phyloP scores from a whole-genome alignment of 1,140 invertebrate species.

The Ptiloglossa arizonensis region DNA sequence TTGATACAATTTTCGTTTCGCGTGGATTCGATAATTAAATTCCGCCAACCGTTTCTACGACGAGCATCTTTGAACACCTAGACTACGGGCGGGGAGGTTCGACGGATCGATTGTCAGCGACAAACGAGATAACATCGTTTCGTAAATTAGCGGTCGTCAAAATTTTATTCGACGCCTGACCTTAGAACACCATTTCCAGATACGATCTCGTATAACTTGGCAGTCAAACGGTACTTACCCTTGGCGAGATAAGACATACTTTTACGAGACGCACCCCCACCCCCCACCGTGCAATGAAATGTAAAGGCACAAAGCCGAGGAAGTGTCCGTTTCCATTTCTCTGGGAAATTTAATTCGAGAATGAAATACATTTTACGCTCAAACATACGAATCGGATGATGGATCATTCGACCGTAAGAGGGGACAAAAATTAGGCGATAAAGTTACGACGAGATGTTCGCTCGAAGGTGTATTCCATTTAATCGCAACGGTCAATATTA shows the following conservation, averaged over 20 bases:
- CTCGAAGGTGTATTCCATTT: too few species aligned
- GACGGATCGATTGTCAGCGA: background rate
- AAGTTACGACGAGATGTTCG: background rate
- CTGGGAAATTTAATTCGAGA: constrained; percentile 31
- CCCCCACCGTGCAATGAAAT: constrained; percentile 5
- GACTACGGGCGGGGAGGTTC: background rate
- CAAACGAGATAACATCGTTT: background rate
- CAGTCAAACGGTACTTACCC: constrained; percentile 36
- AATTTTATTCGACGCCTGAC: constrained; percentile 30
- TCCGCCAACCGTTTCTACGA: background rate
- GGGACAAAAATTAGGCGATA: background rate
- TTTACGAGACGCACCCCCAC: constrained; percentile 16
- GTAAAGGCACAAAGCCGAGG: constrained; percentile 12
- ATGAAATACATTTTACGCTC: constrained; percentile 4
- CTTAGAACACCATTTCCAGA: constrained; percentile 19
- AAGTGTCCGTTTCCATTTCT: background rate
- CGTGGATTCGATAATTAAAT: background rate
- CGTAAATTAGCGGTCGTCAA: constrained; percentile 39
- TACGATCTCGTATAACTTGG: constrained; percentile 36
- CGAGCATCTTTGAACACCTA: background rate
- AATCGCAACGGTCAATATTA: too few species aligned
- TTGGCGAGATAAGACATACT: constrained; percentile 35
- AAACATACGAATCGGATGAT: constrained; percentile 10
- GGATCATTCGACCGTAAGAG: background rate
- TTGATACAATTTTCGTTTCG: background rate